Evolutionary conservation across 2,797 vertebrate species (phyloP).

Genomic region (Pantherophis vulpinus): DNA sequence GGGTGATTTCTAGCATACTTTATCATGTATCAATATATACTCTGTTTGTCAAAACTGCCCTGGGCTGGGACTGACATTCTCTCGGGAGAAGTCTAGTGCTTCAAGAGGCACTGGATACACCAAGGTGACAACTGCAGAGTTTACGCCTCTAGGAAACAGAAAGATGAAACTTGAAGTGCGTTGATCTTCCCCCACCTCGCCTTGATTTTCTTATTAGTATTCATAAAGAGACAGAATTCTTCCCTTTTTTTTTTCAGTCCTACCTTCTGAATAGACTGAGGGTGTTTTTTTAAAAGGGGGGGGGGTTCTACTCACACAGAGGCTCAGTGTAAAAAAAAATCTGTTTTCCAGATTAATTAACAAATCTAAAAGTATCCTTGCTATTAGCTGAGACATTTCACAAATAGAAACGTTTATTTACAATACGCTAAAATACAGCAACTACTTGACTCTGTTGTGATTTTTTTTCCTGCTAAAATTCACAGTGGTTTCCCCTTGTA

Average conservation of each 20-base stretch:
- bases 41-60: slow-evolving; percentile 99
- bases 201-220: slow-evolving; percentile 81
- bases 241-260: slow-evolving; percentile 51
- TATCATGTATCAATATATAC: slow-evolving; percentile 99
- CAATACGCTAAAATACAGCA: accelerated
- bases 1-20: slow-evolving; percentile 99
- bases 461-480: not conserved
- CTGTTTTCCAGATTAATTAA: slow-evolving; percentile 65
- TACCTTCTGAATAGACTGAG: slow-evolving; percentile 67
- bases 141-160: slow-evolving; percentile 92
- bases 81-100: slow-evolving; percentile 89
- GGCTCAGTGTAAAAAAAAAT: slow-evolving; percentile 59
- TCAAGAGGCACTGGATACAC: slow-evolving; percentile 94
- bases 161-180: slow-evolving; percentile 91
- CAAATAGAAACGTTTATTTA: not conserved
- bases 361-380: slow-evolving; percentile 48
- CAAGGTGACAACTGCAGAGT: slow-evolving; percentile 98
- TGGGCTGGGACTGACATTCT: slow-evolving; percentile 99
- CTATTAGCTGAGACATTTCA: not conserved
- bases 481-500: not conserved
- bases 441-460: slow-evolving; percentile 5
- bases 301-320: slow-evolving; percentile 23
- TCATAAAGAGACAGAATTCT: slow-evolving; percentile 74
- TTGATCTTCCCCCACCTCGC: slow-evolving; percentile 72
- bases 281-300: not conserved